Evolutionary conservation across 2,888 invertebrate genomes (phyloP).

Genomic region (Ferdinandea cuprea): DNA sequence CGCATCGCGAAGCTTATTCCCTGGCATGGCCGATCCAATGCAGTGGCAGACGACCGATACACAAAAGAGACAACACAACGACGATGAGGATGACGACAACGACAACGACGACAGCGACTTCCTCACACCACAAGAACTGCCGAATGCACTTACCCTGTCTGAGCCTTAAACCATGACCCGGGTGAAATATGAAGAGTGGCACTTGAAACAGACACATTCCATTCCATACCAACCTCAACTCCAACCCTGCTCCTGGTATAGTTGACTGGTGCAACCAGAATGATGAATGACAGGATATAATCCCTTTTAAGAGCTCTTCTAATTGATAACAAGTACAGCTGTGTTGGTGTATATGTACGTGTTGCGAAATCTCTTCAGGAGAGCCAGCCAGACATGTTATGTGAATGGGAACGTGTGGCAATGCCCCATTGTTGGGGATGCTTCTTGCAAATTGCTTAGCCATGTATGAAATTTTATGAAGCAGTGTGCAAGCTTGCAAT

Average conservation of each 20-base stretch:
- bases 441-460: conserved; percentile 60
- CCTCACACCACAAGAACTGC: conserved; percentile 48
- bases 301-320: conserved; percentile 73
- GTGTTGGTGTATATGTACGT: conserved; percentile 28
- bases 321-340: conserved; percentile 72
- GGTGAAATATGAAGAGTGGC: conserved; percentile 72
- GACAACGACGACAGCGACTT: conserved; percentile 32
- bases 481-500: conserved; percentile 54
- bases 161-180: conserved; percentile 73
- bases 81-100: conserved; percentile 14
- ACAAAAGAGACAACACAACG: conserved; percentile 49
- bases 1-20: conserved; percentile 63
- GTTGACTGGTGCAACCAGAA: conserved; percentile 65
- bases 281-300: conserved; percentile 74
- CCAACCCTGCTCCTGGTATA: conserved; percentile 43
- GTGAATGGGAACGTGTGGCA: conserved; percentile 27
- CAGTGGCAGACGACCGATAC: conserved; percentile 55
- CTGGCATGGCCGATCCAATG: conserved; percentile 48
- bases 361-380: conserved; percentile 61
- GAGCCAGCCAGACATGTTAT: conserved; percentile 57
- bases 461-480: conserved; percentile 68
- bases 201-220: conserved; percentile 73
- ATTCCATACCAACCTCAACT: no score
- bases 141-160: conserved; percentile 74
- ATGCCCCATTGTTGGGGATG: conserved; percentile 33